A percentile compares a stretch with the other conserved stretches of the same genome.
phyloP scores from a whole-genome alignment of 2,113 vertebrate genomes.

The Podarcis muralis region DNA sequence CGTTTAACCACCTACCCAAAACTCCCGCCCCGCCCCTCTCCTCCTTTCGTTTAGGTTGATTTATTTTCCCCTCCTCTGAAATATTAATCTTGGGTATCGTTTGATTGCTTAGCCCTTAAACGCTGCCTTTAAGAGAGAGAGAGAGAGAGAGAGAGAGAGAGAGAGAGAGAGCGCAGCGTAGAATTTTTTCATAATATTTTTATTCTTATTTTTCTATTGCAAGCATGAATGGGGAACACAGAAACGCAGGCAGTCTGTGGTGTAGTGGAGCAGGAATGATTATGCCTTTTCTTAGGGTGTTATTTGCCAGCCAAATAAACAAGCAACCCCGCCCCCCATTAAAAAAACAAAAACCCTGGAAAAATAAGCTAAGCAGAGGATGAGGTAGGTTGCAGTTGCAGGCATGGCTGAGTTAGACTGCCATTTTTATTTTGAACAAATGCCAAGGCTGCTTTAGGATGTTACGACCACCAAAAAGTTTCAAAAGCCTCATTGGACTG shows the following conservation, averaged over 20 bases:
- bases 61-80: background rate
- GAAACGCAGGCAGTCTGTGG: background rate
- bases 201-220: constrained; percentile 2
- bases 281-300: too few species aligned
- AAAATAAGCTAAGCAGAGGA: too few species aligned
- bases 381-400: too few species aligned
- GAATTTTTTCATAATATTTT: background rate
- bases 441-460: too few species aligned
- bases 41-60: background rate
- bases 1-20: constrained; percentile 11
- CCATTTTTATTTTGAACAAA: too few species aligned
- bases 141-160: background rate
- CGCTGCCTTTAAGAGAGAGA: background rate
- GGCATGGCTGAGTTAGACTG: too few species aligned
- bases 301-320: too few species aligned
- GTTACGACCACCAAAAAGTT: too few species aligned
- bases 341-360: too few species aligned
- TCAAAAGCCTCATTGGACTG: too few species aligned
- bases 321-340: too few species aligned
- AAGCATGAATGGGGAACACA: background rate
- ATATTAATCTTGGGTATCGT: constrained; percentile 3
- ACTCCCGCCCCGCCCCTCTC: background rate
- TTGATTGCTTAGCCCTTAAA: constrained; percentile 35
- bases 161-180: background rate
- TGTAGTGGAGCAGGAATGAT: too few species aligned